Evolutionary conservation across 2,113 vertebrate species (phyloP).

Genomic region (Genyomyrus donnyi): DNA sequence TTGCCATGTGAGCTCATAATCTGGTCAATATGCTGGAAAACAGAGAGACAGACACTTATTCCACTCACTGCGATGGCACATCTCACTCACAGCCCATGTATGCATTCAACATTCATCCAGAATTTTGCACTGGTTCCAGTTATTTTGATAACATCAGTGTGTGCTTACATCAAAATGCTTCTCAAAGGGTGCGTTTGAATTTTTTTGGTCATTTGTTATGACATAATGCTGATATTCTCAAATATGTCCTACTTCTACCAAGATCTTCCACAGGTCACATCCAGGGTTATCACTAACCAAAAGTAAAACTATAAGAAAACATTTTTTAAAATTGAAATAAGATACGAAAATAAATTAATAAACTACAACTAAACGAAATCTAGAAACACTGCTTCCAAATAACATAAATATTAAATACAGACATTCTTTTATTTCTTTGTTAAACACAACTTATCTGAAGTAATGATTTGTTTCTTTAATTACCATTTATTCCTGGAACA

Average conservation of each 20-base stretch:
- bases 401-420: not conserved
- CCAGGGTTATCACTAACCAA: not conserved
- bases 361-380: not conserved
- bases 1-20: constrained; percentile 97
- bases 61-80: not conserved
- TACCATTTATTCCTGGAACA: not conserved
- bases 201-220: not conserved
- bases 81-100: too few relatives aligned
- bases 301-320: not conserved
- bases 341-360: not conserved
- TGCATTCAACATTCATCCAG: not conserved
- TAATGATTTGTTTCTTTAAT: not conserved
- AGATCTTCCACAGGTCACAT: not conserved
- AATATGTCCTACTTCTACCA: not conserved
- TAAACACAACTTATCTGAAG: not conserved
- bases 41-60: constrained; percentile 33
- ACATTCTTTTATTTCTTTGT: not conserved
- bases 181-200: not conserved
- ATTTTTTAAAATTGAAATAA: not conserved
- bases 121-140: not conserved
- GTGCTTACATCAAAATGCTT: not conserved
- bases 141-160: constrained; percentile 16
- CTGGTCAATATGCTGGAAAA: constrained; percentile 91
- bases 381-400: not conserved
- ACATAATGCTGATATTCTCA: not conserved